Evolutionary conservation across 2,888 invertebrate genomes (phyloP), one percentile per base, ranked within the genome.

Genomic region (Erebia aethiops): DNA sequence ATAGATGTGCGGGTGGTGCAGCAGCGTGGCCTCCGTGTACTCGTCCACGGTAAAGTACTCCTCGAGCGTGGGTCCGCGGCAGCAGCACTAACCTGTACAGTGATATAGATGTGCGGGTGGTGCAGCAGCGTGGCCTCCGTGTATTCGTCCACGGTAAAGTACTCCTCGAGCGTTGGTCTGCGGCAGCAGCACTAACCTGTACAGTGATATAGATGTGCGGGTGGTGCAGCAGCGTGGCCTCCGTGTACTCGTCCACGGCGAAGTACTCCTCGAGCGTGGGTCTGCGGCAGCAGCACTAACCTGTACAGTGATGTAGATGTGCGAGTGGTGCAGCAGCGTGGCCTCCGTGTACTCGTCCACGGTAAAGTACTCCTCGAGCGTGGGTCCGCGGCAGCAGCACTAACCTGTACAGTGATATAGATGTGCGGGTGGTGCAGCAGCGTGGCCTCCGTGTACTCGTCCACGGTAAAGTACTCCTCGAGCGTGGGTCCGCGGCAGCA

Each of bases 271-370:
- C 96, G 0, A 96, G 94, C 1, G 96, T 96, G 60, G 95, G 95
- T 0, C 96, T 96, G 46, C 46, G 46, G 2, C 46, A 46, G 51
- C 51, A 51, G 51, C 14, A n/a, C 54, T 54, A 18, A 95, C 95
- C 89, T 95, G 95, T 35, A 96, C 93, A 56, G 96, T 95, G 72
- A 97, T 96, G 80, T 95, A 96, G 76, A 97, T 96, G 75, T 95
- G 95, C 0, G 97, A 97, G 81, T 95, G 96, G 72, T 96, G 94
- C 67, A 97, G 93, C 61, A 96, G 89, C 7, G 96, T 96, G 0
- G 96, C 96, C 81, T 97, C 97, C 0, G 96, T 95, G 83, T 96
- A 97, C 82, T 96, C 95, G 80, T 97, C 96, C 49, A 97, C 95
- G 63, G 94, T 94, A 80, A 96, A 97, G 78, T 95, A 95, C 52